Evolutionary conservation across 2,888 invertebrate genomes (phyloP).

Genomic region (Yponomeuta plumbellus): DNA sequence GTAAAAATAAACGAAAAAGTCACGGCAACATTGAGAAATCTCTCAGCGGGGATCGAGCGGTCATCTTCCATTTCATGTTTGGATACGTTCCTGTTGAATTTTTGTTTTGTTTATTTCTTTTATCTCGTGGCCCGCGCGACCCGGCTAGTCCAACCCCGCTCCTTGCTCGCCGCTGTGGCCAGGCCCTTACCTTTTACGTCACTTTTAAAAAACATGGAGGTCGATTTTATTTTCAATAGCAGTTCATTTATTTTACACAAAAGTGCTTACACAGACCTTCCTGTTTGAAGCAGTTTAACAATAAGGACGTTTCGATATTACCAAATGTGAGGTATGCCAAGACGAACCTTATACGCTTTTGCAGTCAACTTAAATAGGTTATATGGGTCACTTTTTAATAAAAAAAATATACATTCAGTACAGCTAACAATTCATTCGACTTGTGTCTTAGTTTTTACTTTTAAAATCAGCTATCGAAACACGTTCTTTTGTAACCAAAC

Average conservation of each 20-base stretch:
- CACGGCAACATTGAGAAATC: constrained; percentile 58
- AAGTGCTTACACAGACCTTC: neutral
- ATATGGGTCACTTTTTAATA: no score
- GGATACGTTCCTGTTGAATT: constrained; percentile 21
- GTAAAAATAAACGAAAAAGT: neutral
- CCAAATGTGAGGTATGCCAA: neutral
- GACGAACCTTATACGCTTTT: neutral
- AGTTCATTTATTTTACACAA: neutral
- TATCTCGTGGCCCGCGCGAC: constrained; percentile 48
- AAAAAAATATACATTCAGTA: no score
- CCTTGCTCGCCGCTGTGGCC: constrained; percentile 54
- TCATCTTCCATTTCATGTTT: constrained; percentile 57
- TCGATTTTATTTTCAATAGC: constrained; percentile 25
- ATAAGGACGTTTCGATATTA: no score
- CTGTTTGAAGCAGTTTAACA: no score
- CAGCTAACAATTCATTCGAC: no score
- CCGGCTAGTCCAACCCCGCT: constrained; percentile 66
- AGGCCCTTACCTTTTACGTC: constrained; percentile 73
- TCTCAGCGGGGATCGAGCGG: constrained; percentile 62
- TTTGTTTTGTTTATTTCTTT: constrained; percentile 49
- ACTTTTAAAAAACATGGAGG: constrained; percentile 61
- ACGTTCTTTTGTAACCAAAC: no score
- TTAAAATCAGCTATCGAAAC: no score
- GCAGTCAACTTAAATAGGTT: no score
- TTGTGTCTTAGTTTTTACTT: no score